Percentiles rank a stretch among this genome's conserved stretches.
Evolutionary conservation across 1,140 invertebrate genomes (phyloP).

Genomic region (Metopolophium dirhodum): DNA sequence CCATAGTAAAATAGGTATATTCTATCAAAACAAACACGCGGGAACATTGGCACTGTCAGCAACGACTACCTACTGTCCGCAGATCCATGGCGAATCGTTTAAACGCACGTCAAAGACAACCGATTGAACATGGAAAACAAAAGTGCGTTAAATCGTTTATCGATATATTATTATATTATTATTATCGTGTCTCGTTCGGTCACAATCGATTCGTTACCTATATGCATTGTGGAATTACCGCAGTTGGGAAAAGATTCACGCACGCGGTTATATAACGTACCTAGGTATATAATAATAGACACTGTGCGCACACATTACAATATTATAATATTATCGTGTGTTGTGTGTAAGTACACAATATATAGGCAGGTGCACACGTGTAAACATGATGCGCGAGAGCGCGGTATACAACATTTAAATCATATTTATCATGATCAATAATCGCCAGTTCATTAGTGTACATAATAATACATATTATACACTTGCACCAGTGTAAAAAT

Average conservation of each 20-base stretch:
- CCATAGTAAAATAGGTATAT: neutral
- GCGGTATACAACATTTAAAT: neutral
- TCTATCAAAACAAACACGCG: neutral
- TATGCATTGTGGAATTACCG: neutral
- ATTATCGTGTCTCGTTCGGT: neutral
- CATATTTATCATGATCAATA: neutral
- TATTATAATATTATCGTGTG: neutral
- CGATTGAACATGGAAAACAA: constrained; percentile 15
- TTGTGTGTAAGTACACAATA: neutral
- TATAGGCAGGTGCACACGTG: neutral
- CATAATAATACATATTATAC: neutral
- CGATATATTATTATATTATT: neutral
- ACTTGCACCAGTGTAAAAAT: neutral
- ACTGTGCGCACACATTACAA: neutral
- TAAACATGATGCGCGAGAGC: neutral
- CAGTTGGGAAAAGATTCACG: neutral
- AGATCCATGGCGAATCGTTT: constrained; percentile 45
- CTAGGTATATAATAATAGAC: neutral
- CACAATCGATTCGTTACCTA: constrained; percentile 10
- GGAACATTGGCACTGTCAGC: neutral
- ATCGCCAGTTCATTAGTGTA: neutral
- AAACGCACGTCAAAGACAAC: neutral
- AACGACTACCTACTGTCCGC: neutral
- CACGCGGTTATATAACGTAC: neutral
- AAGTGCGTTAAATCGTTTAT: constrained; percentile 41